Evolutionary conservation across 2,113 vertebrate species (phyloP).

Genomic region (Austrofundulus limnaeus): DNA sequence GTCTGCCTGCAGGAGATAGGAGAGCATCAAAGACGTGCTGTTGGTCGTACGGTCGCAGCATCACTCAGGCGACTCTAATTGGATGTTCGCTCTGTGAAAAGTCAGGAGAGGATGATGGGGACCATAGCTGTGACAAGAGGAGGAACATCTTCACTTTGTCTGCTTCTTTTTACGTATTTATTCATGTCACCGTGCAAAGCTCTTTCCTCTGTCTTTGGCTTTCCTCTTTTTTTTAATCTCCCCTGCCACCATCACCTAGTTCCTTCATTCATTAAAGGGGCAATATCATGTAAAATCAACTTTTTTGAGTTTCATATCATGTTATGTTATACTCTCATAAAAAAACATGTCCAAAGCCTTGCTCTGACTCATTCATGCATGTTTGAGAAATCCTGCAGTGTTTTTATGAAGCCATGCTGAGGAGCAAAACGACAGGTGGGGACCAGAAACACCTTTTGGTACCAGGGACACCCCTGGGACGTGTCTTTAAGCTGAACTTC

Average conservation of each 20-base stretch:
- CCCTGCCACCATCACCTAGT: neutral
- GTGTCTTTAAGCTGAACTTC: too few species aligned
- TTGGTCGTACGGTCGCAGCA: constrained; percentile 28
- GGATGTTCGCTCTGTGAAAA: constrained; percentile 32
- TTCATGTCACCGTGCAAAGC: neutral
- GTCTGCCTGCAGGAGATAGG: constrained; percentile 51
- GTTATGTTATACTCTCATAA: too few species aligned
- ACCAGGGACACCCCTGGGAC: too few species aligned
- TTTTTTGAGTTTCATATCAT: too few species aligned
- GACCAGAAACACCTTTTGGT: too few species aligned
- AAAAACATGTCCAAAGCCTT: too few species aligned
- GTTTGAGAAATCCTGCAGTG: too few species aligned
- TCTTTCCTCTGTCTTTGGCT: neutral
- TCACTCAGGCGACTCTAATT: constrained; percentile 45
- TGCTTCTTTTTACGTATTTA: neutral
- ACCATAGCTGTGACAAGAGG: constrained; percentile 40
- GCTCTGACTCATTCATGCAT: too few species aligned
- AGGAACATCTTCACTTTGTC: constrained; percentile 19
- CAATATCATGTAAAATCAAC: too few species aligned
- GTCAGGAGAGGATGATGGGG: constrained; percentile 13
- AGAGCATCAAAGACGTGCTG: constrained; percentile 17
- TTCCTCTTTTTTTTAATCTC: neutral
- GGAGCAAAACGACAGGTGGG: too few species aligned
- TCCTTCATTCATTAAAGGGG: neutral
- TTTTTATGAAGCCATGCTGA: too few species aligned